Evolutionary conservation across 2,113 vertebrate species (phyloP), one percentile per base, ranked within the genome.

Genomic region (Paedocypris sp.): DNA sequence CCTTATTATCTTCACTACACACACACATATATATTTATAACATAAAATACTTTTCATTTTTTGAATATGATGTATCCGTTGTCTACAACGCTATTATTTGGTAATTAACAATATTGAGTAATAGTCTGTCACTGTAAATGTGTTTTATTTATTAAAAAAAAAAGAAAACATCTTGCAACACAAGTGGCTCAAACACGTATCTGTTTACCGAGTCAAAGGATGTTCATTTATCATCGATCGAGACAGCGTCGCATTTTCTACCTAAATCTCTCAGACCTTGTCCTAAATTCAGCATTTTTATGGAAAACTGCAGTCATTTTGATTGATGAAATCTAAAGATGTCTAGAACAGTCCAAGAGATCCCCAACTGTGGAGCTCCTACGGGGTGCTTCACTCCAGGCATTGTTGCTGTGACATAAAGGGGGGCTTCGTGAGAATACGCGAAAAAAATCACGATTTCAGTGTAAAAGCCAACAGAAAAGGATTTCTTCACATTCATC

Each of bases 281-380:
- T 88, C 90, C 90, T 87, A 92, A 98, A 95, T 96, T 93, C 90
- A 90, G 91, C 86, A 89, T 83, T 97, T 98, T 98, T 96, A 98
- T 97, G 92, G 93, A 98, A 98, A 98, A 97, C 93, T 89, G 94
- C 91, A 98, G 95, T 98, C 94, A 98, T 88, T 97, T 98, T 98
- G 95, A 98, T 98, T 98, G 93, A 98, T 98, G 93, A 97, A 98
- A 98, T 95, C 91, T 91, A 94, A 93, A 94, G 95, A 95, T 93
- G 93, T 92, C 91, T 90, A 89, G 88, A 94, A 91, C 84, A 91
- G 91, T 92, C 89, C 86, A 80, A 86, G 89, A 89, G 95, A 90
- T 94, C 92, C 90, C 93, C 95, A 87, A 93, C 94, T 93, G 95
- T 89, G 94, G 88, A 87, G 86, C 90, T 89, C 91, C 93, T 90